Conservation (phyloP, 1,140 invertebrate species). For the Neodiprion fabricii region DNA sequence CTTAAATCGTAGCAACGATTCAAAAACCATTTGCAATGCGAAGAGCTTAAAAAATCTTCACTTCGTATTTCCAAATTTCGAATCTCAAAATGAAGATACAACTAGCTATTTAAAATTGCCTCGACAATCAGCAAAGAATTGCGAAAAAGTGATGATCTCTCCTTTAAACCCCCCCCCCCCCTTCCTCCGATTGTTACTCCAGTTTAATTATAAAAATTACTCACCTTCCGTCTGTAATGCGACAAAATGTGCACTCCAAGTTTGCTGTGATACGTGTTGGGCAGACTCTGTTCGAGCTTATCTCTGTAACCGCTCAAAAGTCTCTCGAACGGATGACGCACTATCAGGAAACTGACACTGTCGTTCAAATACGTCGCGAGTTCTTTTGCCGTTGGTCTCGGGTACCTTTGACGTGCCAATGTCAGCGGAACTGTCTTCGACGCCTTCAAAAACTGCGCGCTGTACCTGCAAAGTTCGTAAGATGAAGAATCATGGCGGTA, state of each 20-base stretch:
- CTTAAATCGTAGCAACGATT: too few species aligned
- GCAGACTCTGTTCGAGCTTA: constrained; percentile 82
- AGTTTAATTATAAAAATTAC: too few species aligned
- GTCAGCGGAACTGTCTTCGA: constrained; percentile 79
- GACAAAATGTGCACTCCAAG: constrained; percentile 77
- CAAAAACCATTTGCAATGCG: too few species aligned
- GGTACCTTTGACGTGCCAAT: constrained; percentile 79
- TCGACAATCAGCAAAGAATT: too few species aligned
- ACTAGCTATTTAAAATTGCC: too few species aligned
- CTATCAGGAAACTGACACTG: constrained; percentile 83
- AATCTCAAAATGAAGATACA: too few species aligned
- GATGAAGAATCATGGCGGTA: background rate
- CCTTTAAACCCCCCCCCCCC: too few species aligned
- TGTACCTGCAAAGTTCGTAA: constrained; percentile 61
- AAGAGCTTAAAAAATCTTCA: too few species aligned
- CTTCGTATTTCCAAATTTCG: too few species aligned
- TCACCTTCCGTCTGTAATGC: constrained; percentile 70
- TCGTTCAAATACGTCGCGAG: constrained; percentile 69
- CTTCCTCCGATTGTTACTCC: too few species aligned
- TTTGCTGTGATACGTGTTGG: constrained; percentile 81
- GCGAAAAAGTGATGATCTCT: too few species aligned
- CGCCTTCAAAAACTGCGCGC: constrained; percentile 75
- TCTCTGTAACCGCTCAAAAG: constrained; percentile 89
- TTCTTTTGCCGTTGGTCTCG: constrained; percentile 73
- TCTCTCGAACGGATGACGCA: constrained; percentile 88